phyloP scores from a whole-genome alignment of 2,888 invertebrate genomes.

The Chromoteleia sp. region DNA sequence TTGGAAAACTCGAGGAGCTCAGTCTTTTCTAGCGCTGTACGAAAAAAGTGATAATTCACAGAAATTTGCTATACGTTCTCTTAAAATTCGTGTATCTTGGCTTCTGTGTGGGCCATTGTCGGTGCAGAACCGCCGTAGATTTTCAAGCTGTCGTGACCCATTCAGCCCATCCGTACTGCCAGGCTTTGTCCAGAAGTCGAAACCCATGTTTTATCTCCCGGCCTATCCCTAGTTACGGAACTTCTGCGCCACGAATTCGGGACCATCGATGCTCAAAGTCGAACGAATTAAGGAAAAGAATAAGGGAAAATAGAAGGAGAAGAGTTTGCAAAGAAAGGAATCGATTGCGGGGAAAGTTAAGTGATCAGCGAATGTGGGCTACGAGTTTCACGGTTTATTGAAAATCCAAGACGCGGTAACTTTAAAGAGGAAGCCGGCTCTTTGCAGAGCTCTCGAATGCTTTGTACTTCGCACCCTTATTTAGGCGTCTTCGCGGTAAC shows the following conservation, averaged over 20 bases:
- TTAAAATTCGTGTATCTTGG: conserved; percentile 69
- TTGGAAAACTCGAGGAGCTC: background rate
- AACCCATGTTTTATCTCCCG: conserved; percentile 77
- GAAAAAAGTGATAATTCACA: conserved; percentile 57
- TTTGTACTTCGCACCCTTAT: conserved; percentile 69
- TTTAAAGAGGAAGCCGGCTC: conserved; percentile 59
- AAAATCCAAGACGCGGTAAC: conserved; percentile 74
- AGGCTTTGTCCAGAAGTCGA: conserved; percentile 76
- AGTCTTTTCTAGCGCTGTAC: background rate
- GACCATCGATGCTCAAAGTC: conserved; percentile 37
- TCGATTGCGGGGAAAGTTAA: conserved; percentile 48
- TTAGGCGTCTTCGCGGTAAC: conserved; percentile 58
- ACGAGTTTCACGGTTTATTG: conserved; percentile 79
- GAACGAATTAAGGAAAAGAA: conserved; percentile 43
- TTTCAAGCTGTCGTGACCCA: conserved; percentile 69
- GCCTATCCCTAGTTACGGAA: conserved; percentile 72
- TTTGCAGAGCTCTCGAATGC: conserved; percentile 46
- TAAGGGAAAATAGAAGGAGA: conserved; percentile 29
- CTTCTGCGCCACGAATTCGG: conserved; percentile 65
- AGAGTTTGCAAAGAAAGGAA: conserved; percentile 48
- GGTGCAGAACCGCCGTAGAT: conserved; percentile 69
- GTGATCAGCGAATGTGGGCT: conserved; percentile 74
- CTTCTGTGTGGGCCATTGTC: conserved; percentile 21
- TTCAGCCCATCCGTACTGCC: conserved; percentile 60
- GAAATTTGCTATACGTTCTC: conserved; percentile 69